phyloP scores from a whole-genome alignment of 2,797 vertebrate species.

The Falco novaeseelandiae region DNA sequence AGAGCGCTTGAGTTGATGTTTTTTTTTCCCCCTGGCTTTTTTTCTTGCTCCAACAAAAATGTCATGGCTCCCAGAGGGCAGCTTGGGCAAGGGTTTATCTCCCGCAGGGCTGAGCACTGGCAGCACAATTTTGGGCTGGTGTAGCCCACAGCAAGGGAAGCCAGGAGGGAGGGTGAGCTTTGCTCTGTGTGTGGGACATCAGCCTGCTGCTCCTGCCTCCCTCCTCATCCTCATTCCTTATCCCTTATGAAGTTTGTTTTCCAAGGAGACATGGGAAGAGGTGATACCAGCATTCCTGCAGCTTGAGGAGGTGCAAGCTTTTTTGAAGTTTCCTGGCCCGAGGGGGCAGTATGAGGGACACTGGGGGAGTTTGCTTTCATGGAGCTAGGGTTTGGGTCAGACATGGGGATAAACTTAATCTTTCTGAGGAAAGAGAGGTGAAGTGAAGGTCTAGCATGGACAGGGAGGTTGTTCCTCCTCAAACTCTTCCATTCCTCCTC shows the following conservation, averaged over 20 bases:
- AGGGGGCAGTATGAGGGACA: neutral
- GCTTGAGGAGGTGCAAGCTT: neutral
- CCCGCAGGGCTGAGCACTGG: neutral
- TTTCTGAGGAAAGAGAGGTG: neutral
- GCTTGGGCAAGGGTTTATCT: neutral
- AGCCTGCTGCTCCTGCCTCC: neutral
- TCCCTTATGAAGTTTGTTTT: neutral
- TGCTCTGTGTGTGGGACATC: neutral
- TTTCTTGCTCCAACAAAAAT: neutral
- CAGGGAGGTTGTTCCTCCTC: neutral
- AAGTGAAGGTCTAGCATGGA: neutral
- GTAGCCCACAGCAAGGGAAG: neutral
- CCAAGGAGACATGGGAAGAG: neutral
- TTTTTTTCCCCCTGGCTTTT: neutral
- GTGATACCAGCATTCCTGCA: neutral
- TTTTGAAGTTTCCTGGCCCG: fast-evolving
- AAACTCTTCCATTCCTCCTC: fast-evolving
- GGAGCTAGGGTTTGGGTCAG: neutral
- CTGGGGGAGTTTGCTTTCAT: fast-evolving
- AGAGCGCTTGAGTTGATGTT: neutral
- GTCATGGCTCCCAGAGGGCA: neutral
- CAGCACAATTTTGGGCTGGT: neutral
- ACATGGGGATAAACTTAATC: neutral
- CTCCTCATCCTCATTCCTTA: neutral
- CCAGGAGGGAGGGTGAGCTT: neutral